Percentiles rank a stretch among this genome's conserved stretches.
phyloP scores from a whole-genome alignment of 2,113 vertebrate species.

The Leptobrachium leishanense region DNA sequence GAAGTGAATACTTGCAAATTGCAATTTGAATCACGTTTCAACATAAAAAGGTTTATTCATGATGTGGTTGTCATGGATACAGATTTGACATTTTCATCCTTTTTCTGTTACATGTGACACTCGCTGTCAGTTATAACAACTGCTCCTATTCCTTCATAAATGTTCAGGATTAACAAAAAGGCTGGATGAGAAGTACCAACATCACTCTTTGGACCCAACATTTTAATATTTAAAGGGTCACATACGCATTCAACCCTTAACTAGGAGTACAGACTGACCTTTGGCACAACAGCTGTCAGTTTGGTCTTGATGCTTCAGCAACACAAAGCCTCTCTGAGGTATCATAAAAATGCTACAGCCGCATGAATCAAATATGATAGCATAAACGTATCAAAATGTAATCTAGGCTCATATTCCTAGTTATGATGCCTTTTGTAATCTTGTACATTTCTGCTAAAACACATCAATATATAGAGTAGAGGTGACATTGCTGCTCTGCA shows the following conservation, averaged over 20 bases:
- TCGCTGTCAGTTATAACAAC: constrained; percentile 6
- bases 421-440: no score
- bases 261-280: background rate
- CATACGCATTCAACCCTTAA: background rate
- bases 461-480: no score
- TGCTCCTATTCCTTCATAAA: background rate
- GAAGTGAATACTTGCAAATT: background rate
- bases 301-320: no score
- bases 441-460: no score
- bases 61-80: constrained; percentile 18
- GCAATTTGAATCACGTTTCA: background rate
- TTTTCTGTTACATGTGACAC: background rate
- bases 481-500: no score
- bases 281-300: no score
- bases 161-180: constrained; percentile 4
- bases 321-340: no score
- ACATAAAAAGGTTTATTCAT: background rate
- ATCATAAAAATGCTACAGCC: no score
- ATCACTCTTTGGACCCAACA: background rate
- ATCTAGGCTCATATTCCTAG: no score
- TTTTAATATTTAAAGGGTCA: background rate
- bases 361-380: no score
- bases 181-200: background rate
- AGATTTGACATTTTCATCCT: constrained; percentile 1
- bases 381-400: no score